Conservation (phyloP, 1,140 invertebrate species). For the Zaprionus davidi region DNA sequence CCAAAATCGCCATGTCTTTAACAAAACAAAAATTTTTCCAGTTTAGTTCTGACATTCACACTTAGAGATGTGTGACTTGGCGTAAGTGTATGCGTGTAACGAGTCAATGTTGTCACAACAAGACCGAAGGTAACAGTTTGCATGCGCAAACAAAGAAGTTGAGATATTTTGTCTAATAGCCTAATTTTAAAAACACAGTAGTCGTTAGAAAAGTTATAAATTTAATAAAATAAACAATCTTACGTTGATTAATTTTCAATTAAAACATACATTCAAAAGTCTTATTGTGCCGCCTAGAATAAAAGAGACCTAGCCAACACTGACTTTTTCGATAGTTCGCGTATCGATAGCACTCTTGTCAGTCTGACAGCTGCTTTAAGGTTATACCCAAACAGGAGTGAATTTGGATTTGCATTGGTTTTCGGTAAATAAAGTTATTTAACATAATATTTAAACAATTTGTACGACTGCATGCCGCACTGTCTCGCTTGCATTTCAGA, state of each 20-base stretch:
- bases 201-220: background rate
- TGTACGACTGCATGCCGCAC: background rate
- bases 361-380: slow-evolving; percentile 78
- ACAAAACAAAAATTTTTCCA: slow-evolving; percentile 72
- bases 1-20: slow-evolving; percentile 64
- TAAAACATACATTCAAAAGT: background rate
- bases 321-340: background rate
- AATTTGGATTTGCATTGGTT: slow-evolving; percentile 54
- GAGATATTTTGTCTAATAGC: background rate
- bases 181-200: background rate
- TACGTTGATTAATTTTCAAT: background rate
- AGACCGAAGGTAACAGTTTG: slow-evolving; percentile 17
- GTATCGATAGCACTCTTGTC: slow-evolving; percentile 51
- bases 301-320: slow-evolving; percentile 31
- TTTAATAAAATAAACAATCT: background rate
- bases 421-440: slow-evolving; percentile 63
- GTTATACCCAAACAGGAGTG: slow-evolving; percentile 64
- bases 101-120: slow-evolving; percentile 3
- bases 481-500: background rate
- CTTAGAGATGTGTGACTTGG: slow-evolving; percentile 41
- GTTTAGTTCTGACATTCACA: slow-evolving; percentile 58
- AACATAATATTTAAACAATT: slow-evolving; percentile 14
- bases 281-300: background rate
- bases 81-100: slow-evolving; percentile 27
- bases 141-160: background rate